Conservation (phyloP, 2,113 vertebrate species). For the Corythornis madagascariensis region DNA sequence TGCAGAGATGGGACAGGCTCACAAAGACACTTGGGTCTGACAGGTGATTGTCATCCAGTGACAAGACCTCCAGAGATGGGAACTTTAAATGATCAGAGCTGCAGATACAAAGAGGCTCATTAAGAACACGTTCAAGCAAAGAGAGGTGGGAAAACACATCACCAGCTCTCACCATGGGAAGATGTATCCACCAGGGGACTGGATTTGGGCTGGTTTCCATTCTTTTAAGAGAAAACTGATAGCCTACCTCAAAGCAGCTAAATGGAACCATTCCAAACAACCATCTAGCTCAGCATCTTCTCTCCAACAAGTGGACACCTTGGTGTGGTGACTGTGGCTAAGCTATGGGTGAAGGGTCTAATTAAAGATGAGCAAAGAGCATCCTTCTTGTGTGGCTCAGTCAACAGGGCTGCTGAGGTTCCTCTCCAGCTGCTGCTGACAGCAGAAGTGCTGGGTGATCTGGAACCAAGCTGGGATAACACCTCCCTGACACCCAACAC, state of each 20-base stretch:
- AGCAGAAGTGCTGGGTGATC: neutral
- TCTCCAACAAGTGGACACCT: neutral
- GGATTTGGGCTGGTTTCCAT: neutral
- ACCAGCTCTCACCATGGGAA: neutral
- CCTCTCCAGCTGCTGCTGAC: neutral
- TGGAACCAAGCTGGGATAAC: neutral
- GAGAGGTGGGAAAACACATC: neutral
- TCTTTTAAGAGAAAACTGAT: neutral
- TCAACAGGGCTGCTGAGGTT: neutral
- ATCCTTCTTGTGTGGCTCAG: neutral
- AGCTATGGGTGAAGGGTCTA: fast-evolving
- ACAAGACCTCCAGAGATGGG: conserved; percentile 80
- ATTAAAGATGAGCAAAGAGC: neutral
- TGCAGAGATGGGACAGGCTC: conserved; percentile 78
- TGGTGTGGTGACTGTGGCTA: neutral
- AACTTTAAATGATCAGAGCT: conserved; percentile 55
- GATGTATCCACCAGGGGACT: fast-evolving
- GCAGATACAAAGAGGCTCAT: neutral
- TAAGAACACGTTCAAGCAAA: neutral
- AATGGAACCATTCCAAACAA: neutral
- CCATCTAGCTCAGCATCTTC: neutral
- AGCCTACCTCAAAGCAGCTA: neutral
- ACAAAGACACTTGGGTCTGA: conserved; percentile 76
- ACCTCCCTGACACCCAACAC: neutral
- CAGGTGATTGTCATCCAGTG: conserved; percentile 83